These are phyloP conservation scores for Bubalus kerabau DNA, from an alignment of 2,113 vertebrate genomes.

Conservation along the genomic window DNA sequence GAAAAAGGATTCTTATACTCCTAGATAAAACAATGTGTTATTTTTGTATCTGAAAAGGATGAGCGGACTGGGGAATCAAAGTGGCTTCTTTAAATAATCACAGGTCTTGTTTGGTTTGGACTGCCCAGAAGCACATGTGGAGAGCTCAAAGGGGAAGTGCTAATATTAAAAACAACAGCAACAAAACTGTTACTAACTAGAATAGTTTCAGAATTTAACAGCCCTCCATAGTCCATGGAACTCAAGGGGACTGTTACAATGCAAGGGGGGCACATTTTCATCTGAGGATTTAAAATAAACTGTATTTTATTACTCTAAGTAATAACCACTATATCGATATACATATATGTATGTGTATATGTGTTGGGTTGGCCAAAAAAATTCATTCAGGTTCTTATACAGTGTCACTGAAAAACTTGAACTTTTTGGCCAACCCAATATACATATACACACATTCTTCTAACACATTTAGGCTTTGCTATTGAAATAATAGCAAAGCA, in stretches of 20 bases:
- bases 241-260: background rate
- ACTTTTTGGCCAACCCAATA: background rate
- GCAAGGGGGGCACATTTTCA: background rate
- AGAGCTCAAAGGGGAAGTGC: conserved; percentile 15
- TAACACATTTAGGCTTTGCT: background rate
- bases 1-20: conserved; percentile 81
- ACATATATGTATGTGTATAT: background rate
- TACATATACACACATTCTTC: background rate
- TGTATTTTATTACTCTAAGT: background rate
- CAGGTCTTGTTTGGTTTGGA: conserved; percentile 78
- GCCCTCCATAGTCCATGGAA: background rate
- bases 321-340: background rate
- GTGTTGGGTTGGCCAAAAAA: background rate
- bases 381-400: background rate
- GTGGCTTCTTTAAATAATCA: conserved; percentile 72
- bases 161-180: background rate
- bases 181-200: background rate
- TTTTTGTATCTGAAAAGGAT: conserved; percentile 80
- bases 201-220: background rate
- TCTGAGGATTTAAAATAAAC: background rate
- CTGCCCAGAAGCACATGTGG: background rate
- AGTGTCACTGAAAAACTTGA: background rate
- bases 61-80: conserved; percentile 71
- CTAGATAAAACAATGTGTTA: conserved; percentile 83
- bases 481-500: background rate